Evolutionary conservation across 2,797 vertebrate genomes (phyloP).

Genomic region (Acanthornis magna): DNA sequence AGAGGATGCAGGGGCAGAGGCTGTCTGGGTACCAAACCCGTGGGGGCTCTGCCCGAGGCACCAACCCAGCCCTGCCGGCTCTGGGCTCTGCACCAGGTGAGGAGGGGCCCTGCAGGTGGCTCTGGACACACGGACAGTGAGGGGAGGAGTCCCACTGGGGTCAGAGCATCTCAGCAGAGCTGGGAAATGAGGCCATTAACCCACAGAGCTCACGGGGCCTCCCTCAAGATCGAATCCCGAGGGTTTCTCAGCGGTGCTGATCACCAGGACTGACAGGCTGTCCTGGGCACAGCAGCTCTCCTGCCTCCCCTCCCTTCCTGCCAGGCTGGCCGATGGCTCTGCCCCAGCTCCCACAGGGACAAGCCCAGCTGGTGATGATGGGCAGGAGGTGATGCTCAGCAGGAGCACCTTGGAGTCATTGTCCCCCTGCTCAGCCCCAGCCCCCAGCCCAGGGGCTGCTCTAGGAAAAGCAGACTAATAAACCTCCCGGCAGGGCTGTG

Average conservation of each 20-base stretch:
- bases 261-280: not conserved
- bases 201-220: not conserved
- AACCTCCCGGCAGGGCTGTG: not conserved
- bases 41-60: not conserved
- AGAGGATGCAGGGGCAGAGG: not conserved
- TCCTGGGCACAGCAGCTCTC: not conserved
- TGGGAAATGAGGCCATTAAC: constrained; percentile 24
- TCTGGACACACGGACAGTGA: not conserved
- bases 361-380: not conserved
- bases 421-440: too few relatives aligned
- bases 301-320: not conserved
- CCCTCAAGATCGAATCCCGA: accelerated
- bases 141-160: not conserved
- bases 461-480: not conserved
- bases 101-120: not conserved
- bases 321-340: not conserved
- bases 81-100: not conserved
- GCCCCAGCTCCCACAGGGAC: not conserved
- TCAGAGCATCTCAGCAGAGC: constrained; percentile 11
- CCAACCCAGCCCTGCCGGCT: accelerated
- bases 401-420: not conserved
- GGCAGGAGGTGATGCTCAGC: not conserved
- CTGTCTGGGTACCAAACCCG: not conserved
- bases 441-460: not conserved
- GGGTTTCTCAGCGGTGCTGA: not conserved